Percentiles rank a stretch among this genome's conserved stretches.
These are phyloP conservation scores for Austrofundulus limnaeus DNA, from an alignment of 2,113 vertebrate genomes.

Conservation along the genomic window DNA sequence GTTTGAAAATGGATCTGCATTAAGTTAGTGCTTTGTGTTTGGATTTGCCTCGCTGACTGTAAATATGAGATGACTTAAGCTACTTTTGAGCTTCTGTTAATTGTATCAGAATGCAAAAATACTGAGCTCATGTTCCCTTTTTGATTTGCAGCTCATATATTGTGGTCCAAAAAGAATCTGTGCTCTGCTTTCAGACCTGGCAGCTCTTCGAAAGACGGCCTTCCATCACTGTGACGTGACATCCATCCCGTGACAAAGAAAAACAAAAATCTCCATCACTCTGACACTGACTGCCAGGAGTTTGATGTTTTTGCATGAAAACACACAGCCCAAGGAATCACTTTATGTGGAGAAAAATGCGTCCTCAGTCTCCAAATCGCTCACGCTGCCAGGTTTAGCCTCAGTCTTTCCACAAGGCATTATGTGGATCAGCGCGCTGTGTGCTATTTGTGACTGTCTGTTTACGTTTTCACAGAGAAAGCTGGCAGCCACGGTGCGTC, in stretches of 20 bases:
- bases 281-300: slow-evolving; percentile 16
- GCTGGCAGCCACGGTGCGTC: slow-evolving; percentile 52
- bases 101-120: too few relatives aligned
- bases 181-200: slow-evolving; percentile 15
- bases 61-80: too few relatives aligned
- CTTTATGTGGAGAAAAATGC: slow-evolving; percentile 45
- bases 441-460: slow-evolving; percentile 59
- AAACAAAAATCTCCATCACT: slow-evolving; percentile 28
- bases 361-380: slow-evolving; percentile 39
- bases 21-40: too few relatives aligned
- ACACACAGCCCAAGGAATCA: slow-evolving; percentile 36
- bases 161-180: neutral
- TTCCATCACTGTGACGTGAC: slow-evolving; percentile 5
- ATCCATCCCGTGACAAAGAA: slow-evolving; percentile 27
- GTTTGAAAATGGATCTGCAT: too few relatives aligned
- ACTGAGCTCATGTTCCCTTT: slow-evolving; percentile 12
- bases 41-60: too few relatives aligned
- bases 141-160: slow-evolving; percentile 4
- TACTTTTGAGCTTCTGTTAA: too few relatives aligned
- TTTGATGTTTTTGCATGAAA: slow-evolving; percentile 37
- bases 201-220: slow-evolving; percentile 15
- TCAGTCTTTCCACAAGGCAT: slow-evolving; percentile 61
- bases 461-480: slow-evolving; percentile 64
- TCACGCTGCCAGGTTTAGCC: slow-evolving; percentile 44
- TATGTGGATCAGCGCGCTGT: slow-evolving; percentile 48